These are phyloP conservation scores for Menidia beryllina DNA, from an alignment of 2,113 vertebrate species.

Conservation along the genomic window DNA sequence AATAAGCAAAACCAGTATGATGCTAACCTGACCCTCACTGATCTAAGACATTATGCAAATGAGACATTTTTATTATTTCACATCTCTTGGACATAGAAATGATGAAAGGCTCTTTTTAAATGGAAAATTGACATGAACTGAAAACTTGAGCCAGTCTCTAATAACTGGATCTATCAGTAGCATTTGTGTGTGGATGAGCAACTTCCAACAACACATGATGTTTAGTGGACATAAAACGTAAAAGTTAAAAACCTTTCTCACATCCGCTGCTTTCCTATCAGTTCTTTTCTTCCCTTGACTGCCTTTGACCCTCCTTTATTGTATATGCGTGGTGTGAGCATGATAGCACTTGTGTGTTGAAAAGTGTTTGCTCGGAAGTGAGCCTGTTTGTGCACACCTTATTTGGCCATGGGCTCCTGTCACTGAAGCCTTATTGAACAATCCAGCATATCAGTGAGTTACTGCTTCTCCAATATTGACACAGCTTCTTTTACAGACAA, in stretches of 20 bases:
- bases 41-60: too few relatives aligned
- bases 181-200: too few relatives aligned
- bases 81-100: too few relatives aligned
- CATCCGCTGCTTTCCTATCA: neutral
- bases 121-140: too few relatives aligned
- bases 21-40: too few relatives aligned
- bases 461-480: conserved; percentile 70
- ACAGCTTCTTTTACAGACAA: conserved; percentile 45
- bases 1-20: too few relatives aligned
- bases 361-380: conserved; percentile 30
- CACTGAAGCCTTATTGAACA: conserved; percentile 39
- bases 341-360: conserved; percentile 17
- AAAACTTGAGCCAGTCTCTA: too few relatives aligned
- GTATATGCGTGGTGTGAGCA: neutral
- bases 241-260: too few relatives aligned
- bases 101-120: too few relatives aligned
- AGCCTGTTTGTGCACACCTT: conserved; percentile 38
- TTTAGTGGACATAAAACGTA: neutral
- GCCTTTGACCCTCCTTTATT: neutral
- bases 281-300: neutral
- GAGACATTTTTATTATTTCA: too few relatives aligned
- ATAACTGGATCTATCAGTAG: too few relatives aligned
- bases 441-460: conserved; percentile 56
- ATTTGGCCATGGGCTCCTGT: conserved; percentile 48
- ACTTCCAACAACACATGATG: too few relatives aligned